Percentiles rank a stretch among this genome's conserved stretches.
Evolutionary conservation across 2,888 invertebrate species (phyloP).

Genomic region (Meteorus cinctellus): DNA sequence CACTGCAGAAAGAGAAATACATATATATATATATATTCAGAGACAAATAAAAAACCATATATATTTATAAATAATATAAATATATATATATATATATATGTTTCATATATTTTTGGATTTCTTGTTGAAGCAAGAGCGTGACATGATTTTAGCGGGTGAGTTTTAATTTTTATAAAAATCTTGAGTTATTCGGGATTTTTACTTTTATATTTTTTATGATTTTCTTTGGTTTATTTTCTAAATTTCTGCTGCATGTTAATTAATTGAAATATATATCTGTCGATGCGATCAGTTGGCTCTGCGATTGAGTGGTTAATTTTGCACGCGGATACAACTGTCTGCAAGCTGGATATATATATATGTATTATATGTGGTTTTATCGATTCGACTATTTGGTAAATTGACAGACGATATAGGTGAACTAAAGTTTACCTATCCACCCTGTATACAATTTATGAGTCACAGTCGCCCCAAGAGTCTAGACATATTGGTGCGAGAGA

Average conservation of each 20-base stretch:
- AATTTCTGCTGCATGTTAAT: background rate
- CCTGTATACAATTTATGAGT: conserved; percentile 12
- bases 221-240: background rate
- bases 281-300: background rate
- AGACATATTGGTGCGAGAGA: conserved; percentile 3
- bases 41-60: background rate
- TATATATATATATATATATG: conserved; percentile 49
- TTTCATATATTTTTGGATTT: conserved; percentile 63
- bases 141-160: conserved; percentile 60
- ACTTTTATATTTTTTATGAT: background rate
- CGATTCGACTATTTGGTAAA: background rate
- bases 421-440: conserved; percentile 8
- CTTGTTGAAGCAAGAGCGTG: conserved; percentile 58
- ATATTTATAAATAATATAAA: conserved; percentile 30
- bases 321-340: background rate
- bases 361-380: background rate
- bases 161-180: conserved; percentile 12
- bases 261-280: background rate
- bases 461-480: conserved; percentile 12
- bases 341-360: background rate
- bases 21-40: too few species aligned
- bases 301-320: conserved; percentile 2
- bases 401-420: conserved; percentile 5
- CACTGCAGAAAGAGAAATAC: background rate
- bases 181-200: background rate